These are phyloP conservation scores for Leucophenga maculata DNA, from an alignment of 2,888 invertebrate genomes.

Conservation along the genomic window DNA sequence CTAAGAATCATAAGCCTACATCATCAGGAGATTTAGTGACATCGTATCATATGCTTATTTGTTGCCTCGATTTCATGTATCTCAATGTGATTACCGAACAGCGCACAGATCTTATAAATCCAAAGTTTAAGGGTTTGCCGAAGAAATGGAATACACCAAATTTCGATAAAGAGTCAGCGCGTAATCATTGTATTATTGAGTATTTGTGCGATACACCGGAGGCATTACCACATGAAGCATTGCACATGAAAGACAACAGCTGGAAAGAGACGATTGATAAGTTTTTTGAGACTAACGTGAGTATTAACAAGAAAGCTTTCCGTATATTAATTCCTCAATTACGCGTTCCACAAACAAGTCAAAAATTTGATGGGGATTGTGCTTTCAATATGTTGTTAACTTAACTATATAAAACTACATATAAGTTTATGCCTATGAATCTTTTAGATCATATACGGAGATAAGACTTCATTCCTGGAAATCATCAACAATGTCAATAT, in stretches of 20 bases:
- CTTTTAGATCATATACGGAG: constrained; percentile 81
- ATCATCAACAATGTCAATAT: constrained; percentile 85
- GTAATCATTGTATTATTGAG: constrained; percentile 87
- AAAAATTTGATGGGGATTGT: too few relatives aligned
- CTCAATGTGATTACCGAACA: constrained; percentile 87
- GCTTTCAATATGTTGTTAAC: not conserved
- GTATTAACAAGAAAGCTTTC: not conserved
- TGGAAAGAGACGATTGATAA: constrained; percentile 85
- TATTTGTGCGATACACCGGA: constrained; percentile 86
- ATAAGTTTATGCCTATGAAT: not conserved
- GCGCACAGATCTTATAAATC: constrained; percentile 88
- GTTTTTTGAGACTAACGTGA: constrained; percentile 67
- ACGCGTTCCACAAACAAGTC: too few relatives aligned
- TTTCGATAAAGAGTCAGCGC: constrained; percentile 71
- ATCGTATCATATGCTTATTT: constrained; percentile 91
- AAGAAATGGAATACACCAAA: constrained; percentile 78
- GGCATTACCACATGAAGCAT: constrained; percentile 89
- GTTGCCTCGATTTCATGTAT: constrained; percentile 92
- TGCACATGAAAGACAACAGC: constrained; percentile 90
- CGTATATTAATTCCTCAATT: too few relatives aligned
- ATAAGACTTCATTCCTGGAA: constrained; percentile 79
- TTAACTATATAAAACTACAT: constrained; percentile 18
- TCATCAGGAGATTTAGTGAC: constrained; percentile 94
- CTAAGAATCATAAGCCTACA: constrained; percentile 88
- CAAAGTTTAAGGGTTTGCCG: constrained; percentile 85